phyloP scores from a whole-genome alignment of 1,140 invertebrate species.

The Belonocnema kinseyi region DNA sequence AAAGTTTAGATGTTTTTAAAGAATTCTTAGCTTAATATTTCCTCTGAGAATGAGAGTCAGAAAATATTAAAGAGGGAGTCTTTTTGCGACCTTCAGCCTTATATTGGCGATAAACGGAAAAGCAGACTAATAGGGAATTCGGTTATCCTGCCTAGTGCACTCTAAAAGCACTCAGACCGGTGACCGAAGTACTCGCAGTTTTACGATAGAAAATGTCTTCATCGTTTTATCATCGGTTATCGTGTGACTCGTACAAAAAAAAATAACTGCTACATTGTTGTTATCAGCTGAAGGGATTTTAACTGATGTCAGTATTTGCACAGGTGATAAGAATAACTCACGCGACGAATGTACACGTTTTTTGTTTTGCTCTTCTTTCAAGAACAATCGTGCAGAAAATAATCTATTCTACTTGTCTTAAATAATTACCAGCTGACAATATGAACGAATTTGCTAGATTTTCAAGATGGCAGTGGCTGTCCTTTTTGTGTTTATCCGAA shows the following conservation, averaged over 20 bases:
- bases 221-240: not conserved
- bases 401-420: not conserved
- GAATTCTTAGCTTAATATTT: not conserved
- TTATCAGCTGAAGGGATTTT: not conserved
- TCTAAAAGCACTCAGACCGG: too few relatives aligned
- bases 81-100: conserved; percentile 48
- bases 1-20: not conserved
- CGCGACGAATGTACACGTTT: not conserved
- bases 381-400: not conserved
- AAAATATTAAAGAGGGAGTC: conserved; percentile 44
- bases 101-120: conserved; percentile 42
- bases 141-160: too few relatives aligned
- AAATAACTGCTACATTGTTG: conserved; percentile 11
- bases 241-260: not conserved
- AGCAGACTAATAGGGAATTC: not conserved
- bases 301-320: conserved; percentile 6
- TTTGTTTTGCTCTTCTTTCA: not conserved
- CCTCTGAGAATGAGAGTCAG: not conserved
- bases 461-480: not conserved
- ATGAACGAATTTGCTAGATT: not conserved
- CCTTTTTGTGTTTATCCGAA: not conserved
- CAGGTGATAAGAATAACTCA: conserved; percentile 21
- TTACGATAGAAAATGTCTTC: not conserved
- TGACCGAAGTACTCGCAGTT: not conserved
- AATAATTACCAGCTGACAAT: not conserved